phyloP scores from a whole-genome alignment of 1,140 invertebrate genomes.

The Globodera rostochiensis region DNA sequence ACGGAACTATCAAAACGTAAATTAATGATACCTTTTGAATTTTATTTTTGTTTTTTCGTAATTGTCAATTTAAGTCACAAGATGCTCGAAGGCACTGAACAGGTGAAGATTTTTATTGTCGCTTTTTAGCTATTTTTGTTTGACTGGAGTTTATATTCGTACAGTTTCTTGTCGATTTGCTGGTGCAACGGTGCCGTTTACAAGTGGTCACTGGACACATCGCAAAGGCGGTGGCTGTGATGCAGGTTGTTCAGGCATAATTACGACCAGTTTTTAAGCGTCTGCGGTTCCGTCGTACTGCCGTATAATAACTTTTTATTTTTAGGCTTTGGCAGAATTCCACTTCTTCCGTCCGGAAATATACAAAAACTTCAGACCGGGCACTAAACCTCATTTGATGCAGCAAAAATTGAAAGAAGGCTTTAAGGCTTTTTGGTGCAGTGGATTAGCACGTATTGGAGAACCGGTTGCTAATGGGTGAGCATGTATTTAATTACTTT shows the following conservation, averaged over 20 bases:
- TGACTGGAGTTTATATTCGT: not conserved
- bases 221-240: constrained; percentile 14
- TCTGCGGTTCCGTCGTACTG: no score
- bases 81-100: constrained; percentile 6
- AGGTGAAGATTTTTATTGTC: not conserved
- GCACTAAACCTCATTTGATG: not conserved
- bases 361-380: constrained; percentile 1
- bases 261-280: not conserved
- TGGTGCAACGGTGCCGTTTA: constrained; percentile 8
- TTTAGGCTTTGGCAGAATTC: constrained; percentile 14
- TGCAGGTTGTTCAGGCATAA: not conserved
- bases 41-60: not conserved
- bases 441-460: constrained; percentile 10
- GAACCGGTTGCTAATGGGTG: constrained; percentile 9
- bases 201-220: constrained; percentile 8
- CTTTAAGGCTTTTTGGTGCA: constrained; percentile 9
- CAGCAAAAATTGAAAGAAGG: not conserved
- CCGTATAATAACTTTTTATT: not conserved
- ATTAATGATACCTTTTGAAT: not conserved
- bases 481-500: not conserved
- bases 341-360: constrained; percentile 18
- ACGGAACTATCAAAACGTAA: not conserved
- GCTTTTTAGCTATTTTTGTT: not conserved
- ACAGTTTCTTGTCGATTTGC: constrained; percentile 16
- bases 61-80: constrained; percentile 2